Base-by-base conservation (phyloP, 2,888 invertebrate species). In the Sacculina carcini region DNA sequence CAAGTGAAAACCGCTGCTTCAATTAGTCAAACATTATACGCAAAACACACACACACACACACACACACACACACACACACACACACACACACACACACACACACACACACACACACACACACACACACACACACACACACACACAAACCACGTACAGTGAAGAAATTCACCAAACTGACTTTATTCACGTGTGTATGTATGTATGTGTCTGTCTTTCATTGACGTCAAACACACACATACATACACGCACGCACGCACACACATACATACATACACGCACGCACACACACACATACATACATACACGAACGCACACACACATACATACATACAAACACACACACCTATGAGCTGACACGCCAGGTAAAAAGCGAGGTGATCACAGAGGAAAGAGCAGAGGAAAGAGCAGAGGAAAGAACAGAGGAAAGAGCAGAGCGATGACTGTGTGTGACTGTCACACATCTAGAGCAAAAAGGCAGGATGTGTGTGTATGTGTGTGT, bases 11-110 rank as follows among this genome's bases (percentile, higher is more conserved):
- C n/a, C n/a, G n/a, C n/a, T n/a, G n/a, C n/a, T n/a, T n/a, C n/a
- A n/a, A n/a, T n/a, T n/a, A 48, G 10, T 32, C 21, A 38, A 10
- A 48, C 16, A 46, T 14, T 31, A 9, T 31, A 9, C 6, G 9
- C 26, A 9, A 48, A 9, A 48, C 16, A 48, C 16, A 39, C 34
- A 48, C 34, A 48, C 28, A 48, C 34, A 48, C 34, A 44, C 4
- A 48, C 4, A 48, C 34, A 44, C 34, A 48, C 19, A 3, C 34
- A 48, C 34, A 48, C n/a, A 48, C 34, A 48, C 34, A 48, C n/a
- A 48, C 34, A 48, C 34, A 48, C 34, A 48, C 34, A 48, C 34
- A 48, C 29, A 32, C 34, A 48, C 34, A 48, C 16, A 48, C 21
- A 48, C 34, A 48, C 34, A 48, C 34, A 48, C 34, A 48, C 19